phyloP scores from a whole-genome alignment of 2,113 vertebrate species.

The Dolichallabes microphthalmus region DNA sequence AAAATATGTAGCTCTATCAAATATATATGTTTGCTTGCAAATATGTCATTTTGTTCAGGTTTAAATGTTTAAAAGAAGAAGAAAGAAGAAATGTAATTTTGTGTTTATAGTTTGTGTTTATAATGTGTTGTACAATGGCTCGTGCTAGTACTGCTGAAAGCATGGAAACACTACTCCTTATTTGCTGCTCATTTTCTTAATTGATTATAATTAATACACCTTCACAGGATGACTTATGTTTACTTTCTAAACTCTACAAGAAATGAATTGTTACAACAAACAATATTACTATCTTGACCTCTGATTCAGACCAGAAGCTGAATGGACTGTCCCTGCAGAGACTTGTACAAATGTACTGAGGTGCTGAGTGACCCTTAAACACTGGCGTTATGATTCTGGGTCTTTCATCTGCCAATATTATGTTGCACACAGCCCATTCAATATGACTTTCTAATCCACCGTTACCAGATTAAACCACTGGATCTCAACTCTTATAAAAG shows the following conservation, averaged over 20 bases:
- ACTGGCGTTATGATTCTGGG: slow-evolving; percentile 29
- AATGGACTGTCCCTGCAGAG: not conserved
- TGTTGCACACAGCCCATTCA: slow-evolving; percentile 36
- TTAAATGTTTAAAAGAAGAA: too few species aligned
- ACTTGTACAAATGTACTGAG: not conserved
- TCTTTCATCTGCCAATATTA: slow-evolving; percentile 5
- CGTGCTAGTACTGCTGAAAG: not conserved
- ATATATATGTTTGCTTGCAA: not conserved
- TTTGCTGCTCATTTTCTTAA: not conserved
- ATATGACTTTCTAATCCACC: slow-evolving; percentile 66
- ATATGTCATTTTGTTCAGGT: not conserved
- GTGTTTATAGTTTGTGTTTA: not conserved
- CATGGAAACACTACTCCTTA: not conserved
- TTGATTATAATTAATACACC: not conserved
- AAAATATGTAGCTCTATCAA: not conserved
- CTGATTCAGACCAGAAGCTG: slow-evolving; percentile 13
- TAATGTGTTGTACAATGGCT: not conserved
- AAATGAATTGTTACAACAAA: slow-evolving; percentile 5
- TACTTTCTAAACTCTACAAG: not conserved
- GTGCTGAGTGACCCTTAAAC: slow-evolving; percentile 29
- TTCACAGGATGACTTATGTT: not conserved
- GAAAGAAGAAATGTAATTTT: too few species aligned
- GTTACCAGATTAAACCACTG: slow-evolving; percentile 60
- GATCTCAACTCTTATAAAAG: slow-evolving; percentile 21
- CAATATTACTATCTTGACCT: slow-evolving; percentile 9